Conservation (phyloP, 2,113 vertebrate genomes). For the Heterochromis multidens region DNA sequence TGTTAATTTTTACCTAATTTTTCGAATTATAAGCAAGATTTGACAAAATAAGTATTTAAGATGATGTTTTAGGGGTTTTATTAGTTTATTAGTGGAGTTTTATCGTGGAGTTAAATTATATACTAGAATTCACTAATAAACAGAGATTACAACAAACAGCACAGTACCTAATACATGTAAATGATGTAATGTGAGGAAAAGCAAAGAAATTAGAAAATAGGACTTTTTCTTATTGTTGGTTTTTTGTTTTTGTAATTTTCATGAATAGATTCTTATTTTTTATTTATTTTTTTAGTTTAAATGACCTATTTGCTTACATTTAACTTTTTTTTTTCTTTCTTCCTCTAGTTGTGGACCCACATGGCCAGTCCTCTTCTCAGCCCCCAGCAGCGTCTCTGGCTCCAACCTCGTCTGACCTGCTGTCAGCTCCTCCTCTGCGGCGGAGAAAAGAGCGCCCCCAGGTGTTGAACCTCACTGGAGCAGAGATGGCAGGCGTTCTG, state of each 20-base stretch:
- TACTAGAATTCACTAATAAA: too few relatives aligned
- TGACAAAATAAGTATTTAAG: too few relatives aligned
- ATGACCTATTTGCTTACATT: neutral
- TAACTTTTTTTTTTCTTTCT: neutral
- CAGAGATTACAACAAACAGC: too few relatives aligned
- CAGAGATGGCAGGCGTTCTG: conserved; percentile 79
- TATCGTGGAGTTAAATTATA: too few relatives aligned
- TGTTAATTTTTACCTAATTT: too few relatives aligned
- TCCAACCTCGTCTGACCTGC: conserved; percentile 39
- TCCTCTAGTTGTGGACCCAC: conserved; percentile 76
- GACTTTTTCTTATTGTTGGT: neutral
- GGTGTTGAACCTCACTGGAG: conserved; percentile 82
- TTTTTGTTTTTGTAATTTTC: neutral
- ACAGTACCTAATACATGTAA: too few relatives aligned
- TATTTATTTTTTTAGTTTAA: neutral
- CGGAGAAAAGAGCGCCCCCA: conserved; percentile 89
- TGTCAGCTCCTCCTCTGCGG: conserved; percentile 72
- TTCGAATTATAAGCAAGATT: too few relatives aligned
- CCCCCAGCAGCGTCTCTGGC: conserved; percentile 25
- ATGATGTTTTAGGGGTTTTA: too few relatives aligned
- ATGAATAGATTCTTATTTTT: neutral
- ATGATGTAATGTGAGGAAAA: too few relatives aligned
- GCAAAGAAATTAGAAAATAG: neutral
- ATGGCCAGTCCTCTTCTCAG: conserved; percentile 67
- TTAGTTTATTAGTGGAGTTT: too few relatives aligned